Conservation (phyloP, 2,113 vertebrate genomes). For the Pteruthius melanotis region DNA sequence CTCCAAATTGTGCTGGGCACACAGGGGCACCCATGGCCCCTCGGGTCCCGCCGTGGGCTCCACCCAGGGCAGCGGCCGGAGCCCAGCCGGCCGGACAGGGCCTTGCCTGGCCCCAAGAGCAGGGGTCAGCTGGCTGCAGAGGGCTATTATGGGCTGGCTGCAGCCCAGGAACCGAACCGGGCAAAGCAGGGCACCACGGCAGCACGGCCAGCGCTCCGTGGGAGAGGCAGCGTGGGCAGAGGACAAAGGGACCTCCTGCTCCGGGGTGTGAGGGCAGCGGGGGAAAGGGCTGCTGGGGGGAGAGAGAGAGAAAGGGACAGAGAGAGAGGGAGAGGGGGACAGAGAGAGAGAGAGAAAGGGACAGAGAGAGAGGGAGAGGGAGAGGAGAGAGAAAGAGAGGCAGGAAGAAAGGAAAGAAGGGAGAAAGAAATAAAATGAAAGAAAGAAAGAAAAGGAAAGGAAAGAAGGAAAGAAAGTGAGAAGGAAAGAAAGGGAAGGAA, state of each 20-base stretch:
- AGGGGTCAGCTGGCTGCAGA: constrained; percentile 27
- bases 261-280: fast-evolving
- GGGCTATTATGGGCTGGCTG: neutral
- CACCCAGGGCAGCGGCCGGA: neutral
- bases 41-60: neutral
- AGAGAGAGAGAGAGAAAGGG: no score
- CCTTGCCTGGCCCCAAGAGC: neutral
- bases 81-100: neutral
- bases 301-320: neutral
- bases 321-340: no score
- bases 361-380: no score
- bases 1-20: neutral
- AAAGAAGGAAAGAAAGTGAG: no score
- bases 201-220: neutral
- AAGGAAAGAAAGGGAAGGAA: no score
- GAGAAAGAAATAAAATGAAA: no score
- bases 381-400: no score
- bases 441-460: no score
- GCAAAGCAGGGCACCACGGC: fast-evolving
- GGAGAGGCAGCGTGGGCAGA: neutral
- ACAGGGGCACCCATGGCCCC: neutral
- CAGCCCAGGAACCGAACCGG: neutral
- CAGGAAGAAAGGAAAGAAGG: no score
- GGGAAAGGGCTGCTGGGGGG: neutral
- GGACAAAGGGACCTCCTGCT: neutral